A percentile compares a stretch with the other conserved stretches of the same genome.
Evolutionary conservation across 2,113 vertebrate species (phyloP).

Genomic region (Leuciscus idus): DNA sequence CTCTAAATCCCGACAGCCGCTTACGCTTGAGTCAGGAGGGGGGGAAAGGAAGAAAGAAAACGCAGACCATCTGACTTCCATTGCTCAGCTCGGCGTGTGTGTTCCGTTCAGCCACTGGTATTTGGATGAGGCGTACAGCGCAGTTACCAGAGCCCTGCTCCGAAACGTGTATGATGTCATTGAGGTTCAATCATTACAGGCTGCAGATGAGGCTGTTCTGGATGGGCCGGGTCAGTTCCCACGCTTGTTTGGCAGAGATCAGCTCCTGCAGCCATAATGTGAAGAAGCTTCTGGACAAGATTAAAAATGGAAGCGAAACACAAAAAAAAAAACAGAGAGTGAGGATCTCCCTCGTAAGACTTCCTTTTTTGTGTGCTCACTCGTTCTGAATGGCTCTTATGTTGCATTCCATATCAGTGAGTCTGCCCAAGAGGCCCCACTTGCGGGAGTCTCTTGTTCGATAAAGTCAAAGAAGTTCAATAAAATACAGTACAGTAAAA

Average conservation of each 20-base stretch:
- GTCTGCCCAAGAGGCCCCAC: conserved; percentile 47
- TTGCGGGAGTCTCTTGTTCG: conserved; percentile 54
- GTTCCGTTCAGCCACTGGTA: conserved; percentile 71
- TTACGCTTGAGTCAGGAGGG: conserved; percentile 37
- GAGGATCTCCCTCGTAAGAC: conserved; percentile 42
- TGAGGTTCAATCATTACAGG: conserved; percentile 73
- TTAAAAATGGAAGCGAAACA: conserved; percentile 49
- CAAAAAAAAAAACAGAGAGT: conserved; percentile 35
- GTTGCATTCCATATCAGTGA: conserved; percentile 54
- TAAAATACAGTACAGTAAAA: conserved; percentile 63
- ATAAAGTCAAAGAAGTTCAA: conserved; percentile 56
- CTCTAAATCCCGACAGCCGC: conserved; percentile 57
- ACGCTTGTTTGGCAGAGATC: conserved; percentile 62
- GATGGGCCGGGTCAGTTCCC: conserved; percentile 64
- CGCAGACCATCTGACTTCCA: conserved; percentile 74
- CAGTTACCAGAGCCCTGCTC: conserved; percentile 63
- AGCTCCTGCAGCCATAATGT: conserved; percentile 49
- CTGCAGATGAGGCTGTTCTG: conserved; percentile 61
- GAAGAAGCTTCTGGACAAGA: conserved; percentile 57
- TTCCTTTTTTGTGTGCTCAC: conserved; percentile 47
- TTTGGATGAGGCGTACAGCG: conserved; percentile 62
- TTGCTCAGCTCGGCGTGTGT: conserved; percentile 70
- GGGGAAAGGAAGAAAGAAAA: conserved; percentile 51
- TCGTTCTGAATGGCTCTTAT: conserved; percentile 36
- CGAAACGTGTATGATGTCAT: conserved; percentile 70